These are phyloP conservation scores for Nudaria mundana DNA, from an alignment of 2,888 invertebrate genomes.

Conservation along the genomic window DNA sequence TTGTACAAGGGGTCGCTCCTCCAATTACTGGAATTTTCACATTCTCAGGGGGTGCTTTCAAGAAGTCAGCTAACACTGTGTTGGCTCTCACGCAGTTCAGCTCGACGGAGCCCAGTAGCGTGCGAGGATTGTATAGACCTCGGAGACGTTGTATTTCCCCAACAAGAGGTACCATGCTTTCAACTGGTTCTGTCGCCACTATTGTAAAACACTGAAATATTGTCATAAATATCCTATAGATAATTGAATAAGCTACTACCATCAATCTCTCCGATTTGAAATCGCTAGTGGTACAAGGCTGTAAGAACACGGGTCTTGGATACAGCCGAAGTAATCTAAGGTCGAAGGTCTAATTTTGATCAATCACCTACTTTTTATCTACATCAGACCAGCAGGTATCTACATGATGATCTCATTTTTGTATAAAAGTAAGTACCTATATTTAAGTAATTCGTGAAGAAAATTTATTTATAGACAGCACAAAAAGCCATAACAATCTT, in stretches of 20 bases:
- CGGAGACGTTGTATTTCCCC: constrained; percentile 84
- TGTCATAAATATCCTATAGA: too few species aligned
- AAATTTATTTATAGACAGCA: too few species aligned
- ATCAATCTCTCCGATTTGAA: too few species aligned
- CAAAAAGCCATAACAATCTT: constrained; percentile 28
- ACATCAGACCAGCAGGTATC: too few species aligned
- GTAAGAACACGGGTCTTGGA: too few species aligned
- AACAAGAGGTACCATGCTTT: constrained; percentile 87
- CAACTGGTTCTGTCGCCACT: constrained; percentile 80
- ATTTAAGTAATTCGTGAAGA: too few species aligned
- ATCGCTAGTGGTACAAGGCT: too few species aligned
- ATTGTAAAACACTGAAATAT: constrained; percentile 57
- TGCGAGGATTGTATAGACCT: constrained; percentile 56
- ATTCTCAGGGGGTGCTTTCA: constrained; percentile 81
- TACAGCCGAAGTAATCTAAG: too few species aligned
- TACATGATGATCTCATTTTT: background rate
- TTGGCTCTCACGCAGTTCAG: constrained; percentile 86
- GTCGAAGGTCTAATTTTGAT: too few species aligned
- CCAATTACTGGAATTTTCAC: constrained; percentile 85
- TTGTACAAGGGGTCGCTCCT: constrained; percentile 86
- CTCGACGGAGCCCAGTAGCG: constrained; percentile 84
- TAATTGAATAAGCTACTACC: too few species aligned
- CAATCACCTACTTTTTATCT: too few species aligned
- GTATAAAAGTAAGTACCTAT: too few species aligned
- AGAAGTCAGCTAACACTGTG: constrained; percentile 85